Conservation (phyloP, 2,113 vertebrate species). For the Paramisgurnus dabryanus region DNA sequence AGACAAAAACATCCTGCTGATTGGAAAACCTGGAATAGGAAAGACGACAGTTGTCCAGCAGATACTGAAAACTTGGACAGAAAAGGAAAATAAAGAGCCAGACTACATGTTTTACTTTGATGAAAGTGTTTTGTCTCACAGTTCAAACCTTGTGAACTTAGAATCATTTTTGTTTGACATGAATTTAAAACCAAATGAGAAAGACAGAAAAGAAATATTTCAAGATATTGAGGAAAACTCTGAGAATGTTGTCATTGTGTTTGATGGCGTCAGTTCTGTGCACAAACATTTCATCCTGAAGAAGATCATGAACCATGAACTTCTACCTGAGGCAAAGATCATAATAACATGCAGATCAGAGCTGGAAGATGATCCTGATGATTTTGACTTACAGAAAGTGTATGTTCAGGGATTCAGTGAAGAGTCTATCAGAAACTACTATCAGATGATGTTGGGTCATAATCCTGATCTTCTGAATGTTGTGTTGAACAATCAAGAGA, state of each 20-base stretch:
- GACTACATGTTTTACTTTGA: slow-evolving; percentile 58
- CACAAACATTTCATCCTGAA: neutral
- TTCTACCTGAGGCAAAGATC: slow-evolving; percentile 52
- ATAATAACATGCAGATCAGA: slow-evolving; percentile 52
- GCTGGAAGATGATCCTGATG: neutral
- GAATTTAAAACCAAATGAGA: slow-evolving; percentile 11
- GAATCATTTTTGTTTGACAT: slow-evolving; percentile 45
- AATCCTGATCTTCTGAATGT: slow-evolving; percentile 3
- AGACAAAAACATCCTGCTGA: slow-evolving; percentile 39
- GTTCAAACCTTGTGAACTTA: neutral
- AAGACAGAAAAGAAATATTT: slow-evolving; percentile 39
- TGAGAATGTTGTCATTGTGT: slow-evolving; percentile 46
- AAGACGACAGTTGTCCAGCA: slow-evolving; percentile 45
- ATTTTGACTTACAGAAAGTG: slow-evolving; percentile 16
- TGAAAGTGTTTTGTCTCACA: slow-evolving; percentile 8
- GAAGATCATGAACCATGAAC: slow-evolving; percentile 29
- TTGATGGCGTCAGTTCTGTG: slow-evolving; percentile 44
- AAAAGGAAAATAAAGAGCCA: neutral
- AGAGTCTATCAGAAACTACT: slow-evolving; percentile 35
- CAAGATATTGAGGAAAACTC: slow-evolving; percentile 46
- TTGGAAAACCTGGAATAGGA: slow-evolving; percentile 58
- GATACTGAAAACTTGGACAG: slow-evolving; percentile 47
- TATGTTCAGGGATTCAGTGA: slow-evolving; percentile 52
- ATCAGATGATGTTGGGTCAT: slow-evolving; percentile 19
- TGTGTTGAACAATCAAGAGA: slow-evolving; percentile 50